Base-by-base conservation (phyloP, 2,888 invertebrate species). In the Eilema griseolum region DNA sequence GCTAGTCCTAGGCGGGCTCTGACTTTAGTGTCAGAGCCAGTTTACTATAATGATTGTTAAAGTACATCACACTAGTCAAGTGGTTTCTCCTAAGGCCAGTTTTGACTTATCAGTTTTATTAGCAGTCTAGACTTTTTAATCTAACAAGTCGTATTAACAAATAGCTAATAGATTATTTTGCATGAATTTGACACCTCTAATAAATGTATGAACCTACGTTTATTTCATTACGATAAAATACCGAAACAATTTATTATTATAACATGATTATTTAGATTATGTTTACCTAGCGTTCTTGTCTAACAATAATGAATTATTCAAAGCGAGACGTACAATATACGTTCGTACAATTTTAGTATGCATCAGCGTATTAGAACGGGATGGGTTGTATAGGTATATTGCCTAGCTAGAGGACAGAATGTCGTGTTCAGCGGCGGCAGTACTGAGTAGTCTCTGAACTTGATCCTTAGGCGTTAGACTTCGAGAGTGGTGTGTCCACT, bases 251-350 rank as follows among this genome's bases (percentile, higher is more conserved):
- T 59, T 71, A 61, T 23, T 24, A 37, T 28, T 37, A n/a, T 65
- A 56, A 61, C 23, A 24, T 24, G n/a, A 56, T 67, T 61, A 68
- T 33, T 56, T 68, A 59, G 41, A 71, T 65, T 69, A 56, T 56
- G 37, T 66, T 66, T 66, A 61, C 70, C 56, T 56, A 37, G 24
- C 56, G 37, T 61, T 64, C 52, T 14, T 52, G 33, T 33, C n/a
- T 66, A 62, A 66, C 59, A 62, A 69, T 68, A 66, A 68, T 69
- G 71, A 69, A 72, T 69, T 24, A 72, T 68, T 68, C 68, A 68
- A 16, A 24, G 63, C 12, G 31, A 59, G 41, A 71, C 61, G 68
- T 41, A 61, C 46, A 57, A 14, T 59, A 31, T 41, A 61, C 61
- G 65, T 61, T 33, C n/a, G 57, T 61, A 68, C 71, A 71, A 68